Base-by-base conservation (phyloP, 1,140 invertebrate genomes). In the Halyomorpha halys region DNA sequence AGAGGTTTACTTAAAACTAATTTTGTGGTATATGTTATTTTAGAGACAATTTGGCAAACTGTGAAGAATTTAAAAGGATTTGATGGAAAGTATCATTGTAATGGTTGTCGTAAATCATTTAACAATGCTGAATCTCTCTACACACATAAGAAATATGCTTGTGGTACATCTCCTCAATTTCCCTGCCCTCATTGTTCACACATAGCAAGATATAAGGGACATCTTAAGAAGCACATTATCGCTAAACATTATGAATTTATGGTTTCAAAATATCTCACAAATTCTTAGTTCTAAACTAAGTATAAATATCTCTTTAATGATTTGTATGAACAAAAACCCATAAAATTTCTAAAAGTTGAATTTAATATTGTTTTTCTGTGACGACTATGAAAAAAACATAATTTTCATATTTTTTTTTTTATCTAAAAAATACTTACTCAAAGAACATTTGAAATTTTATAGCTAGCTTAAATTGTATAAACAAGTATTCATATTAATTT, bases 181-280 rank as follows among this genome's bases (percentile, higher is more conserved):
- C 3, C 2, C 3, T 56, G 53, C 23, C 53, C 53, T 6, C 61
- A 39, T 56, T 68, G 62, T 44, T 44, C 18, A 19, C 47, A 66
- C 19, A 47, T 16, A 25, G 51, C 51, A 34, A 49, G 16, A 30
- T 62, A 62, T 19, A 49, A 60, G 44, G 16, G 8, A 1, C 30
- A 14, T 21, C 18, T 65, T 14, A 59, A 61, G 23, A 14, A 13
- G 3, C 63, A 65, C n/a, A n/a, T 65, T 9, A 11, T 64, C 5
- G 21, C n/a, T 19, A 64, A 59, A 59, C 63, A 56, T 53, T n/a
- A 9, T 25, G 30, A 45, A 19, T 39, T 60, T 60, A 9, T 34
- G 6, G 39, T 34, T 44, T 4, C 3, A 49, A 8, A 19, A 19
- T 3, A 19, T 49, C 47, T 49, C 19, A 13, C 19, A 49, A 49